Evolutionary conservation across 1,140 invertebrate species (phyloP).

Genomic region (Helicoverpa zea): DNA sequence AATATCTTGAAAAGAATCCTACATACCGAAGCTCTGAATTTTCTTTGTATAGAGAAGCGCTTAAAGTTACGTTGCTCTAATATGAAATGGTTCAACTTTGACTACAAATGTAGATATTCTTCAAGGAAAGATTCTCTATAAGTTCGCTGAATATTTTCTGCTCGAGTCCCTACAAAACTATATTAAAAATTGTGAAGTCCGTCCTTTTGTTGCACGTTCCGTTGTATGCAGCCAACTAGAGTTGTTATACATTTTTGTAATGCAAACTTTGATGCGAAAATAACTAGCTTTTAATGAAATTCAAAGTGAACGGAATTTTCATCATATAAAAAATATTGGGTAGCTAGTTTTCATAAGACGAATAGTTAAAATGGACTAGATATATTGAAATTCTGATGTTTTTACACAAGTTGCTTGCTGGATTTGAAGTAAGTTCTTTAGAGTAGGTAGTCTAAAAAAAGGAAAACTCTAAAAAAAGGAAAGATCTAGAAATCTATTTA

Average conservation of each 20-base stretch:
- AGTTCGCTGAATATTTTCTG: slow-evolving; percentile 17
- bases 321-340: slow-evolving; percentile 3
- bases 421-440: neutral
- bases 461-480: neutral
- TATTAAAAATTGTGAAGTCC: slow-evolving; percentile 38
- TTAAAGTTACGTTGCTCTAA: slow-evolving; percentile 35
- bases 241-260: slow-evolving; percentile 18
- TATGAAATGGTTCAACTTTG: slow-evolving; percentile 41
- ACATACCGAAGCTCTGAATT: slow-evolving; percentile 36
- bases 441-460: neutral
- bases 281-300: slow-evolving; percentile 12
- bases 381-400: too few relatives aligned
- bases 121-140: slow-evolving; percentile 18
- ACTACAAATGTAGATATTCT: slow-evolving; percentile 31
- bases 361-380: neutral
- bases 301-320: neutral
- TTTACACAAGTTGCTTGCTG: too few relatives aligned
- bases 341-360: neutral
- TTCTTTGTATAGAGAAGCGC: slow-evolving; percentile 13
- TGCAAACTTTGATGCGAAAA: slow-evolving; percentile 17
- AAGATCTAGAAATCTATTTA: neutral
- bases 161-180: slow-evolving; percentile 35
- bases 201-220: slow-evolving; percentile 19
- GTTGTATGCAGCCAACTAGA: neutral
- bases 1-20: slow-evolving; percentile 7